These are phyloP conservation scores for Aspidiotus destructor DNA, from an alignment of 2,888 invertebrate species.

Conservation along the genomic window DNA sequence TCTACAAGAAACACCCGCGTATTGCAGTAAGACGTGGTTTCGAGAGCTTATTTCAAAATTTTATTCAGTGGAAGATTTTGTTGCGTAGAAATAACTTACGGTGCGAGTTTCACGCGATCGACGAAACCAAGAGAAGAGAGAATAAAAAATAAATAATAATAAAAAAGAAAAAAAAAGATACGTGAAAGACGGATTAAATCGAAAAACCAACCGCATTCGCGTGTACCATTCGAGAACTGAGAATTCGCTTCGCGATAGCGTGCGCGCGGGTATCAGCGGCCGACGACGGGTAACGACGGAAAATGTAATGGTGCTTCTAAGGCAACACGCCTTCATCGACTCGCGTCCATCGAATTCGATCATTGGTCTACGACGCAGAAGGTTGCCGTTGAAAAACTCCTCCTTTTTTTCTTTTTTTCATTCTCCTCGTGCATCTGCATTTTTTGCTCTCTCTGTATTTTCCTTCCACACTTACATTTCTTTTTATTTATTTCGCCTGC, in stretches of 20 bases:
- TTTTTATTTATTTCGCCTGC: background rate
- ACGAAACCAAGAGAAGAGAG: background rate
- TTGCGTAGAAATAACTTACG: too few relatives aligned
- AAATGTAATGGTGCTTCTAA: constrained; percentile 28
- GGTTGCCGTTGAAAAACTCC: constrained; percentile 25
- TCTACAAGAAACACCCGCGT: background rate
- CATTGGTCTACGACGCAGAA: constrained; percentile 23
- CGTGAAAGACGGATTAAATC: background rate
- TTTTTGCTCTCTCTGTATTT: constrained; percentile 5
- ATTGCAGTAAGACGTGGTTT: background rate
- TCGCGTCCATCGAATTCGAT: constrained; percentile 8
- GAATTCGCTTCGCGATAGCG: constrained; percentile 24
- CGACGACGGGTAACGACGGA: background rate
- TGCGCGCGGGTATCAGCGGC: constrained; percentile 12
- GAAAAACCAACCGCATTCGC: constrained; percentile 5
- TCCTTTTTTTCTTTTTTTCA: constrained; percentile 23
- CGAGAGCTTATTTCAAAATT: background rate
- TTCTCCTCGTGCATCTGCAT: background rate
- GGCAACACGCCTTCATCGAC: constrained; percentile 22
- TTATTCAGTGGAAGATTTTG: too few relatives aligned
- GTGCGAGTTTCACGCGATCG: too few relatives aligned
- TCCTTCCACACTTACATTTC: background rate
- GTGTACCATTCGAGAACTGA: constrained; percentile 24
- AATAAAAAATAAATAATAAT: background rate
- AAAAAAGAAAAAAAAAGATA: constrained; percentile 1